Evolutionary conservation across 2,888 invertebrate species (phyloP), one percentile per base, ranked within the genome.

Genomic region (Eilema griseolum): DNA sequence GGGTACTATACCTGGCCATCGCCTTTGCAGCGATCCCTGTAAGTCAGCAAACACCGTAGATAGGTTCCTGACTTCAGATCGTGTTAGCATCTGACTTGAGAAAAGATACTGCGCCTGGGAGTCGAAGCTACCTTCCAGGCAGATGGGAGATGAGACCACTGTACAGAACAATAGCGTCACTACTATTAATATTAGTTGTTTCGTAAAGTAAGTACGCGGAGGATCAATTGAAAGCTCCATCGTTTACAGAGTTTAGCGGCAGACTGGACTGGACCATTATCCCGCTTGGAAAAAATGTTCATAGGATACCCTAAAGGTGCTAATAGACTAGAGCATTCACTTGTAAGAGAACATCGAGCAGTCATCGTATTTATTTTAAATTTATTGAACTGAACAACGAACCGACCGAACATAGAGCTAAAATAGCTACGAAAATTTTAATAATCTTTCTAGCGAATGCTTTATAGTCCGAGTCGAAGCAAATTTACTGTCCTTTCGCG

Each of bases 1-100:
- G 16, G 1, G 24, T 23, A 57, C 57, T 5, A 8, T 66, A 70
- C 73, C 73, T 67, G 73, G 73, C 73, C 73, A 70, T 23, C 20
- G 61, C 16, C 7, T 61, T 24, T 37, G 61, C 14, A 73, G n/a
- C 20, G 67, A 66, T 14, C 2, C 31, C 31, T 68, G 46, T 20
- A 73, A 37, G 20, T 70, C 56, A 2, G 24, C 28, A 24, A 70
- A 70, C 26, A 73, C 67, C 7, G 52, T 46, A 0, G 70, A 66
- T n/a, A 66, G 23, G 11, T 66, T 68, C 8, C 46, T 11, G n/a
- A 70, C 26, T 28, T 70, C 66, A 16, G 56, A 33, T 33, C 46
- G 24, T 1, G 67, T 62, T 37, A 73, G 31, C 73, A 67, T 57
- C 63, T 67, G 65, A 8, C 23, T 66, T 11, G 26, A n/a, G 46